phyloP scores from a whole-genome alignment of 2,113 vertebrate species.

The Zapornia atra region DNA sequence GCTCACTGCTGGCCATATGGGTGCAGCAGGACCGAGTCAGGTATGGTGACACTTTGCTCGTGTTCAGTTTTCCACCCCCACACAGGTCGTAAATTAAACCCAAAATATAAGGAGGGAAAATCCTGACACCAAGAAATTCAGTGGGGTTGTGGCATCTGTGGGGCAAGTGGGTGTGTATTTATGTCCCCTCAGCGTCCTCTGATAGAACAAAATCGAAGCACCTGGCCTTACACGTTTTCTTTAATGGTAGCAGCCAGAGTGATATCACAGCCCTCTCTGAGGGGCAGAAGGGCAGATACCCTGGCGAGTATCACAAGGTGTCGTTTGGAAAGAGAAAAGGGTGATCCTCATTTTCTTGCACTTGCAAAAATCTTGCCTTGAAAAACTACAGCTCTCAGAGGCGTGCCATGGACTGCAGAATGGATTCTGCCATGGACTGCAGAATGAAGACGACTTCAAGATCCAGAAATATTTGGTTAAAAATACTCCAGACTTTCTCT shows the following conservation, averaged over 20 bases:
- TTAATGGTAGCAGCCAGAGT: neutral
- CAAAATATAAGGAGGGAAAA: neutral
- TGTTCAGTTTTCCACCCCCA: neutral
- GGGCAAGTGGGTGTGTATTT: neutral
- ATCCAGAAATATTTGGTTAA: neutral
- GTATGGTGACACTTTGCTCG: rapidly evolving
- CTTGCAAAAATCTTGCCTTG: neutral
- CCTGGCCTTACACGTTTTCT: neutral
- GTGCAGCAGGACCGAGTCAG: neutral
- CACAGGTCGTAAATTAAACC: neutral
- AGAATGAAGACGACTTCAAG: neutral
- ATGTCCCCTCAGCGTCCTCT: neutral
- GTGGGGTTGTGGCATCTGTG: neutral
- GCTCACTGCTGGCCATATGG: neutral
- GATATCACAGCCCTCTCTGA: neutral
- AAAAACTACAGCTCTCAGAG: neutral
- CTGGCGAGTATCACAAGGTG: neutral
- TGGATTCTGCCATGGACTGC: neutral
- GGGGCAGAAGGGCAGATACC: neutral
- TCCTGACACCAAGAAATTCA: too few relatives aligned
- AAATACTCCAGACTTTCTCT: neutral
- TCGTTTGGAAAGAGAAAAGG: neutral
- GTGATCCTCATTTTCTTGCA: neutral
- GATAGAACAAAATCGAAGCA: neutral
- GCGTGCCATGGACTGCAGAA: neutral